These are phyloP conservation scores for Drosophila sproati DNA, from an alignment of 1,140 invertebrate genomes.

Conservation along the genomic window DNA sequence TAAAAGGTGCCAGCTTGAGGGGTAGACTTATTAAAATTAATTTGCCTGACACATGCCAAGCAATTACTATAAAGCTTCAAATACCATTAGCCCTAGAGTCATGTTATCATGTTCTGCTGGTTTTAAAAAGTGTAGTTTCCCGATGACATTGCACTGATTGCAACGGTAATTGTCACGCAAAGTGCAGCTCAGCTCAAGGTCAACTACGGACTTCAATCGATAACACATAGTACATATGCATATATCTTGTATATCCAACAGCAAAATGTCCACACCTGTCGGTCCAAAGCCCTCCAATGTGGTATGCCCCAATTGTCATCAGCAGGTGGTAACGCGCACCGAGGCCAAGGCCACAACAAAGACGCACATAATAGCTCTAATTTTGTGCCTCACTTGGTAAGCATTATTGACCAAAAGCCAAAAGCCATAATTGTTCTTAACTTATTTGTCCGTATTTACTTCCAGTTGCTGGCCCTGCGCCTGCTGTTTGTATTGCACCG, in stretches of 20 bases:
- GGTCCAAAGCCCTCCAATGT: constrained; percentile 85
- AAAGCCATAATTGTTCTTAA: not conserved
- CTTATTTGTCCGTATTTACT: constrained; percentile 14
- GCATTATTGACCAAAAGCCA: constrained; percentile 3
- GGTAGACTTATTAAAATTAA: constrained; percentile 24
- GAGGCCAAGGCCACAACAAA: constrained; percentile 85
- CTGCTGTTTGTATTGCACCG: constrained; percentile 88
- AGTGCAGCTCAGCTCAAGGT: not conserved
- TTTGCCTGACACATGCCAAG: constrained; percentile 35
- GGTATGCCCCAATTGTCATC: constrained; percentile 86
- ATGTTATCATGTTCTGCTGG: not conserved
- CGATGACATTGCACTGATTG: constrained; percentile 30
- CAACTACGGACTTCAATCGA: constrained; percentile 2
- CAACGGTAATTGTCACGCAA: not conserved
- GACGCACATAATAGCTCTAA: constrained; percentile 87
- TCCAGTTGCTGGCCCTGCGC: constrained; percentile 86
- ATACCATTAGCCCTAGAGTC: constrained; percentile 3
- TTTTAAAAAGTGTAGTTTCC: not conserved
- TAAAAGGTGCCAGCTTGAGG: constrained; percentile 2
- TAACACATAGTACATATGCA: not conserved
- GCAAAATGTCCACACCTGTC: constrained; percentile 67
- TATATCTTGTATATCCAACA: not conserved
- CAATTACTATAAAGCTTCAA: constrained; percentile 15
- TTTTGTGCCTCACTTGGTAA: constrained; percentile 87
- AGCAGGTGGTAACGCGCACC: constrained; percentile 85